Conservation (phyloP, 1,140 invertebrate species). For the Sipha flava region DNA sequence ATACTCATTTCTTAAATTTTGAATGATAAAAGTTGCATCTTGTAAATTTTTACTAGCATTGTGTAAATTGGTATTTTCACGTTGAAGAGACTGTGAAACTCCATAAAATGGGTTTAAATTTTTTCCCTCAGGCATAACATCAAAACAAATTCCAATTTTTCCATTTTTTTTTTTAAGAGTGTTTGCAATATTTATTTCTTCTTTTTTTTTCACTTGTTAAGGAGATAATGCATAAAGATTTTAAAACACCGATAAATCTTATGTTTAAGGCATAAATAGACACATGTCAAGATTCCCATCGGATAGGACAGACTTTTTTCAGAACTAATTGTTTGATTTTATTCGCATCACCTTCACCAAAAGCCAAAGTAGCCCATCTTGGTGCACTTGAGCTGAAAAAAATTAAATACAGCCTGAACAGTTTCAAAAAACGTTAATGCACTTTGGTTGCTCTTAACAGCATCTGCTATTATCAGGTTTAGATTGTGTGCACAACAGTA, state of each 20-base stretch:
- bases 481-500: not conserved
- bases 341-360: not conserved
- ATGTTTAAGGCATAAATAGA: not conserved
- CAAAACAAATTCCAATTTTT: not conserved
- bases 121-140: not conserved
- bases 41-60: not conserved
- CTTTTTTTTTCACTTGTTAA: not conserved
- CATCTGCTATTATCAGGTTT: not conserved
- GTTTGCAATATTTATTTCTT: too few relatives aligned
- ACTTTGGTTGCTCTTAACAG: not conserved
- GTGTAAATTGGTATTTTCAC: not conserved
- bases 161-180: not conserved
- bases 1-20: not conserved
- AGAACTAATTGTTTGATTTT: not conserved
- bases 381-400: not conserved
- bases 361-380: not conserved
- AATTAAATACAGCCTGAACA: not conserved
- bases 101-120: not conserved
- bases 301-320: not conserved
- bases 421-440: not conserved
- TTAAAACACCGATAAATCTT: not conserved
- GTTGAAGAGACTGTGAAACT: not conserved
- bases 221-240: not conserved
- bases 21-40: not conserved
- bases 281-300: too few relatives aligned